phyloP scores from a whole-genome alignment of 2,113 vertebrate genomes.

The Urocitellus parryii region DNA sequence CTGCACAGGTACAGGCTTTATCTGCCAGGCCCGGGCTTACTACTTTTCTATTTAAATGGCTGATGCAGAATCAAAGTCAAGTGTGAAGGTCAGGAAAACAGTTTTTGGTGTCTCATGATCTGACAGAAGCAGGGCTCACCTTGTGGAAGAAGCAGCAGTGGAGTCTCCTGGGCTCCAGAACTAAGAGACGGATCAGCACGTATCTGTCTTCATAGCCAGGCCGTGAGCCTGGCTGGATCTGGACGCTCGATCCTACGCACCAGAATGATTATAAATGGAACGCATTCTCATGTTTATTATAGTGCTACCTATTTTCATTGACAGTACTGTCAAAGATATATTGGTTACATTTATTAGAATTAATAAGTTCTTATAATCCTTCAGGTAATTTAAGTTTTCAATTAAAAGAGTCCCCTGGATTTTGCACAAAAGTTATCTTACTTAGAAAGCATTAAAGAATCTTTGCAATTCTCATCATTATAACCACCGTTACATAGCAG shows the following conservation, averaged over 20 bases:
- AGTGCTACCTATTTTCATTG: not conserved
- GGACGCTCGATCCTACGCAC: not conserved
- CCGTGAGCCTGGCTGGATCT: fast-evolving
- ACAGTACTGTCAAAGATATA: not conserved
- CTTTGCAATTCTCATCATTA: not conserved
- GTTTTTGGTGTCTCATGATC: slow-evolving; percentile 67
- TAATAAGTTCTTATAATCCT: not conserved
- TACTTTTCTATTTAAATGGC: slow-evolving; percentile 86
- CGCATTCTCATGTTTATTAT: not conserved
- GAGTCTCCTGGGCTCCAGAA: not conserved
- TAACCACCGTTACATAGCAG: not conserved
- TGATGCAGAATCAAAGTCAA: slow-evolving; percentile 85
- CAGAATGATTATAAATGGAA: not conserved
- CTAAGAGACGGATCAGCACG: fast-evolving
- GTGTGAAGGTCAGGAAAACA: slow-evolving; percentile 84
- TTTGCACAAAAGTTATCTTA: not conserved
- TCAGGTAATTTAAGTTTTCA: slow-evolving; percentile 27
- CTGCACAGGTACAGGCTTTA: slow-evolving; percentile 78
- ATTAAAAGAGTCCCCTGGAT: not conserved
- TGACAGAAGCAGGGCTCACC: not conserved
- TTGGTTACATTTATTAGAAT: slow-evolving; percentile 3
- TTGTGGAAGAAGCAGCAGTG: not conserved
- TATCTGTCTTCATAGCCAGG: not conserved
- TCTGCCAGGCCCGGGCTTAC: slow-evolving; percentile 76
- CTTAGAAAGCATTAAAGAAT: not conserved